Evolutionary conservation across 2,888 invertebrate genomes (phyloP), one percentile per base, ranked within the genome.

Genomic region (Dolichopus griseipennis): DNA sequence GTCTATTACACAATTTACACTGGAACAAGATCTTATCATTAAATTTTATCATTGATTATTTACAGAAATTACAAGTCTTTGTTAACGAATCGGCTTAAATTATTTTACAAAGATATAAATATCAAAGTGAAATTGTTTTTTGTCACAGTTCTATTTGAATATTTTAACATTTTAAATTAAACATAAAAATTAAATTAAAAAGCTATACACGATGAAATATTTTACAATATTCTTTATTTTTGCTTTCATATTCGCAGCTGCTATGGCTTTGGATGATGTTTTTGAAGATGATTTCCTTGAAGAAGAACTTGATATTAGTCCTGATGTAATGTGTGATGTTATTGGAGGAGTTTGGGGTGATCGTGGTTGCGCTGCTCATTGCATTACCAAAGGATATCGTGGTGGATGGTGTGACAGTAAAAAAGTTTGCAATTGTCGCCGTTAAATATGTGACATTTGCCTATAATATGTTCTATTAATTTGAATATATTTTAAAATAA

Each of bases 371-470:
- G 52, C 52, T n/a, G 52, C 7, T n/a, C 52, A 52, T 52, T 52
- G 52, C 7, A 52, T 52, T n/a, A 7, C 15, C 7, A 18, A 18
- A 52, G 52, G 52, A 52, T 7, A 52, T 7, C n/a, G 15, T 2
- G 52, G 52, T 52, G 52, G 52, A 12, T 52, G 52, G 52, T 52
- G 52, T 52, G 52, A 52, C 52, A 52, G n/a, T 52, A 52, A 52
- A 52, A 52, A 52, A 52, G 27, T 27, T 27, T 27, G 27, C 5
- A 27, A 27, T 27, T 27, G 27, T 27, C 27, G 27, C 27, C 27
- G 2, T 4, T 5, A 27, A 5, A 27, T 27, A 27, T 27, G 27
- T 27, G 5, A 27, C 2, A 27, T 4, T 27, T 27, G 27, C n/a
- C n/a, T n/a, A n/a, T n/a, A n/a, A n/a, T n/a, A n/a, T n/a, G n/a